Conservation (phyloP, 2,888 invertebrate genomes). For the Eremobia ochroleuca region DNA sequence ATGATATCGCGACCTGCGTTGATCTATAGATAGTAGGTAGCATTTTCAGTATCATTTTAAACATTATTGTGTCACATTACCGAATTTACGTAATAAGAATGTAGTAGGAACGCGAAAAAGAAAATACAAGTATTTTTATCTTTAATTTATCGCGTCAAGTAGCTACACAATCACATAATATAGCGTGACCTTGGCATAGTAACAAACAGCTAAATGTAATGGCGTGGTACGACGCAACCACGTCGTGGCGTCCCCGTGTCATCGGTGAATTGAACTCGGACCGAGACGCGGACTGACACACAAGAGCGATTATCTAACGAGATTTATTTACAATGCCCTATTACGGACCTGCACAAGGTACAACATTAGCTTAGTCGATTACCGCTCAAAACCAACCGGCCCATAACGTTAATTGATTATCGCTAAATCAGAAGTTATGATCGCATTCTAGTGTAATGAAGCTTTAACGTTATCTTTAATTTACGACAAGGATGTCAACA, state of each 20-base stretch:
- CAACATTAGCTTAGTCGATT: slow-evolving; percentile 30
- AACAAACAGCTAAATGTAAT: slow-evolving; percentile 73
- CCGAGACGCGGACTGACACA: slow-evolving; percentile 63
- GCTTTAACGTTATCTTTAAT: slow-evolving; percentile 32
- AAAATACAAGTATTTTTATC: slow-evolving; percentile 71
- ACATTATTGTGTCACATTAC: slow-evolving; percentile 47
- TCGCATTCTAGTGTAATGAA: slow-evolving; percentile 16
- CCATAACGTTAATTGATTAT: slow-evolving; percentile 18
- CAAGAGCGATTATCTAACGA: slow-evolving; percentile 69
- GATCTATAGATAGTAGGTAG: slow-evolving; percentile 15
- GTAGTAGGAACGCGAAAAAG: slow-evolving; percentile 43
- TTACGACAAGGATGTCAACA: slow-evolving; percentile 52
- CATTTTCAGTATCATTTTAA: slow-evolving; percentile 10
- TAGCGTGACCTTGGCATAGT: slow-evolving; percentile 84
- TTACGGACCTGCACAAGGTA: slow-evolving; percentile 60
- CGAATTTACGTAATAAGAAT: slow-evolving; percentile 54
- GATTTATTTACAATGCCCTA: slow-evolving; percentile 69
- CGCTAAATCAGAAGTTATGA: slow-evolving; percentile 12
- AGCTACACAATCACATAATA: slow-evolving; percentile 80
- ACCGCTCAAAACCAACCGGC: slow-evolving; percentile 20
- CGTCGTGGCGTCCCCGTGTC: slow-evolving; percentile 69
- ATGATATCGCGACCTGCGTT: slow-evolving; percentile 29
- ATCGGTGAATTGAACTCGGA: slow-evolving; percentile 67
- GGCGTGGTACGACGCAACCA: too few relatives aligned
- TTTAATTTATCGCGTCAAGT: slow-evolving; percentile 77